Evolutionary conservation across 1,140 invertebrate genomes (phyloP), one percentile per base, ranked within the genome.

Genomic region (Diuraphis noxia): DNA sequence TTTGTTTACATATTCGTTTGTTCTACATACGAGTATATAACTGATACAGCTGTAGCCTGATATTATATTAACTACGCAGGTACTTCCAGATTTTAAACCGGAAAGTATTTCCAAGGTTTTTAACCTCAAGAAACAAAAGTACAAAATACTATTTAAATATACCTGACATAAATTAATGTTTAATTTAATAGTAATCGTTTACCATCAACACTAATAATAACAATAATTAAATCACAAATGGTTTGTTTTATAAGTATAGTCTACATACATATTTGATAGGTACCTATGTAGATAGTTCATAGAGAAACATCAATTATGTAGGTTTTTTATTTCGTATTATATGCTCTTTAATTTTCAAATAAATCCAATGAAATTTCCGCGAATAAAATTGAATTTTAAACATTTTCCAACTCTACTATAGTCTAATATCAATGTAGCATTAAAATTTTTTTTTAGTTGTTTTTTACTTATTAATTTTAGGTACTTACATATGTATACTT

Each of bases 101-200:
- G 88, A 43, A 72, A 46, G 30, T 79, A 77, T 79, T 13, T 46
- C 34, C 88, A 90, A 90, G 88, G 88, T 77, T 90, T 79, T 90
- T 90, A 90, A 90, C 88, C 88, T 79, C 40, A 36, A 79, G 88
- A 46, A 90, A 90, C 21, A 72, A 43, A 89, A 89, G 87, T 88
- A 63, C 38, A 30, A 72, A 72, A 63, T 88, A 72, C 40, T 79
- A 46, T 90, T 52, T 79, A 34, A 40, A 63, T 88, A 38, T 40
- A 40, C 6, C 46, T 49, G 46, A 7, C 85, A 38, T 56, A 56
- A 9, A 30, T n/a, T n/a, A n/a, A 19, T 10, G 40, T 40, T 56
- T 88, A 36, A 88, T 86, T 86, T 56, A 87, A 87, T 87, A 23
- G 34, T 87, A 87, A 87, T 86, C 84, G 49, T 87, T 87, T 88